Evolutionary conservation across 2,888 invertebrate species (phyloP), one percentile per base, ranked within the genome.

Genomic region (Drosophila macrospina): DNA sequence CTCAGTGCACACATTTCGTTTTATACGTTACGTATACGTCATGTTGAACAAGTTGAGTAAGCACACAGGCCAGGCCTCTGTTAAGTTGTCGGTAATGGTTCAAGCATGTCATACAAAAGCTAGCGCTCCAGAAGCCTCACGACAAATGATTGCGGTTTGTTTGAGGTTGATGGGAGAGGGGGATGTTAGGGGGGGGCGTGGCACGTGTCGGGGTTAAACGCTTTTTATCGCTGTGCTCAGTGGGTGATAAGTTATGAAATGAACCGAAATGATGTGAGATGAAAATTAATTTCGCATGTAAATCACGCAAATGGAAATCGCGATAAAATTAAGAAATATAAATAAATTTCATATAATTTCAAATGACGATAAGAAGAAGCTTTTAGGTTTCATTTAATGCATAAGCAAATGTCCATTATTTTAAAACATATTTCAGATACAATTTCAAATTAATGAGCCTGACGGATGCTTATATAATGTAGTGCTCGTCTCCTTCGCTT

Each of bases 161-260:
- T 36, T 41, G 30, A 56, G 55, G n/a, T n/a, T n/a, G n/a, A n/a
- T 20, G 20, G 1, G 20, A n/a, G n/a, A n/a, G 20, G 20, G 20
- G 20, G 20, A 3, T 20, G 20, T 20, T 20, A 3, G 20, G 20
- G 3, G 20, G 36, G 16, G 52, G 41, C 26, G 48, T 28, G 36
- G 39, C 34, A 26, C 28, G 39, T 44, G 52, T 52, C 11, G 24
- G 16, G 13, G 34, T 24, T 24, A 45, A 72, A 59, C 39, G 42
- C 42, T 66, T 66, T 65, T 78, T 79, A 62, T 59, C 76, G 61
- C 51, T 13, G 64, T 55, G 74, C 67, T 65, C 54, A 41, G 54
- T 45, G 68, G 69, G 61, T 63, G 86, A 85, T 71, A 85, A 87
- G 60, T 78, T 82, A 86, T 74, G 71, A 71, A 81, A 85, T 81